Evolutionary conservation across 2,113 vertebrate species (phyloP).

Genomic region (Dryoscopus gambensis): DNA sequence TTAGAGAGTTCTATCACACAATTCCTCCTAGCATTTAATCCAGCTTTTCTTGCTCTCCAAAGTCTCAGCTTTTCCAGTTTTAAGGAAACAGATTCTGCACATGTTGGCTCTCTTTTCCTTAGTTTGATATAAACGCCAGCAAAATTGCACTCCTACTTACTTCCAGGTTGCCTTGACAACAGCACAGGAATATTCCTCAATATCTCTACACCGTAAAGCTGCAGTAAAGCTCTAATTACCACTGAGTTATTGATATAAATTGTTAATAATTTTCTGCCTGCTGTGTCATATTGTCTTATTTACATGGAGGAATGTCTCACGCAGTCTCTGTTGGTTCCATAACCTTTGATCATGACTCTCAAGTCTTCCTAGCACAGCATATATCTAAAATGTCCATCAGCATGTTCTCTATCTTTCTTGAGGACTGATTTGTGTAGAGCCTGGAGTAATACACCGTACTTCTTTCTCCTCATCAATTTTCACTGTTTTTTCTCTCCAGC

Average conservation of each 20-base stretch:
- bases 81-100: not conserved
- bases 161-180: conserved; percentile 6
- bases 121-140: not conserved
- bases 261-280: not conserved
- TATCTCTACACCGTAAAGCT: not conserved
- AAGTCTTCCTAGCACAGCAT: not conserved
- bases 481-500: not conserved
- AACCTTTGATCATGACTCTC: not conserved
- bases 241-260: not conserved
- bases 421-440: not conserved
- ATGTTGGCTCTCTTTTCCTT: not conserved
- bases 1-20: not conserved
- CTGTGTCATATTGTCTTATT: not conserved
- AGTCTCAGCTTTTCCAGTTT: not conserved
- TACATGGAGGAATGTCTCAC: not conserved
- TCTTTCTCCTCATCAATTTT: not conserved
- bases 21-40: not conserved
- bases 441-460: not conserved
- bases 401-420: not conserved
- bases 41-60: not conserved
- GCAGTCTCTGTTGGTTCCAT: not conserved
- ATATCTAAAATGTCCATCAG: not conserved
- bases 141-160: not conserved
- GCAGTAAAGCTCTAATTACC: not conserved
- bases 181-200: not conserved